Evolutionary conservation across 2,797 vertebrate genomes (phyloP), one percentile per base, ranked within the genome.

Genomic region (Lepus oiostolus): DNA sequence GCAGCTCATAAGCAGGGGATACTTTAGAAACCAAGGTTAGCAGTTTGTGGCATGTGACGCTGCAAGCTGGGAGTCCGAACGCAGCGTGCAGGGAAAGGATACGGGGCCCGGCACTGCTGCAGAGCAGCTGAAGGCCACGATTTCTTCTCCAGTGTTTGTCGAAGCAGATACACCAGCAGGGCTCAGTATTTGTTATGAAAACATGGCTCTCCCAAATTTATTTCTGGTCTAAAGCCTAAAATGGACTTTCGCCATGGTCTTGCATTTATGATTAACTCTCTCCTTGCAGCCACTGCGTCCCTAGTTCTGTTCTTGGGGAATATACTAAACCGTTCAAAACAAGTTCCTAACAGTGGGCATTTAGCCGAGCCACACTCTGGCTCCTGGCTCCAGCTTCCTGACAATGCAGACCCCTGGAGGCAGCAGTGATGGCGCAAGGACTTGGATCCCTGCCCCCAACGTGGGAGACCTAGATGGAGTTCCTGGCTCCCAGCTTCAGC

Each of bases 311-410:
- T 52, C 83, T n/a, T 82, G 67, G 54, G 32, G 50, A 77, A n/a
- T 92, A 85, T 65, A 38, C 63, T 38, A 81, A 92, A 54, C 65
- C 91, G 7, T 72, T 93, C 26, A 94, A 83, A 85, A 79, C 8
- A 71, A 88, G 62, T 54, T 65, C 7, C 19, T 22, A 16, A 16
- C 54, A 58, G 19, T 21, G 54, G 54, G 54, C 54, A 58, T 58
- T 21, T 58, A 58, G 54, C 54, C 54, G 16, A 58, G 54, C 54
- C 19, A 58, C 16, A 58, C 42, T 47, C 8, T 47, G 42, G 19
- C 17, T 21, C 54, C 54, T 17, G 54, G 54, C 54, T 58, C 54
- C 19, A 21, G 54, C 16, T 47, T 58, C 54, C 54, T 58, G 11
- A 16, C 54, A 21, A 21, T 21, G 16, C 54, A 16, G 54, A 21